Conservation (phyloP, 2,888 invertebrate species). For the Melangyna quadrimaculata region DNA sequence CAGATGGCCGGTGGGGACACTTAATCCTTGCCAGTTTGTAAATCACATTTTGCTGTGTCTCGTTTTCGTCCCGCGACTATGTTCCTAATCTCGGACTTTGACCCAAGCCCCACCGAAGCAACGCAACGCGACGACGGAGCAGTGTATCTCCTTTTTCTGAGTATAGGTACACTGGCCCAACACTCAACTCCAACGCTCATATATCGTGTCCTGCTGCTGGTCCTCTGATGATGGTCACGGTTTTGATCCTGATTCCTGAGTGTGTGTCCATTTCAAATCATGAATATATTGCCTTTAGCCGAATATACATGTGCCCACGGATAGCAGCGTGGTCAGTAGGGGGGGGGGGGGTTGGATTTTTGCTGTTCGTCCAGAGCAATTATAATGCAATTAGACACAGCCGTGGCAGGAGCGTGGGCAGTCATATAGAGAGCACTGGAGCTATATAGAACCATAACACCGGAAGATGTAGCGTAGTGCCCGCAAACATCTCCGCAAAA, state of each 20-base stretch:
- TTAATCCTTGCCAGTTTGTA: slow-evolving; percentile 65
- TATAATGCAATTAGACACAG: slow-evolving; percentile 72
- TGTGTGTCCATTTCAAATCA: slow-evolving; percentile 59
- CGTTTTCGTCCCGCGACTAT: slow-evolving; percentile 1
- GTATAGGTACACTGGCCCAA: slow-evolving; percentile 59
- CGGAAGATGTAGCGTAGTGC: slow-evolving; percentile 62
- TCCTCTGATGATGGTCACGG: neutral
- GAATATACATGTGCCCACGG: neutral
- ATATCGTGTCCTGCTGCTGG: neutral
- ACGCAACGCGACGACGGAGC: neutral
- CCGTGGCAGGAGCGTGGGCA: slow-evolving; percentile 33
- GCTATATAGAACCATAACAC: slow-evolving; percentile 28
- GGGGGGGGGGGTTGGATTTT: slow-evolving; percentile 41
- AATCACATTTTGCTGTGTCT: slow-evolving; percentile 64
- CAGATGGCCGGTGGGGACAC: neutral
- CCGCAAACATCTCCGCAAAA: slow-evolving; percentile 70
- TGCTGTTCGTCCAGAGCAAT: slow-evolving; percentile 66
- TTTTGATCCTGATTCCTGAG: slow-evolving; percentile 12
- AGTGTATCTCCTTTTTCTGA: neutral
- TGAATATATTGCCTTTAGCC: slow-evolving; percentile 42
- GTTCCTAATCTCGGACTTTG: slow-evolving; percentile 66
- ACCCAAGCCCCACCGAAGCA: slow-evolving; percentile 46
- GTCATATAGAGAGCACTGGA: neutral
- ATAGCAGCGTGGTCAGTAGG: neutral
- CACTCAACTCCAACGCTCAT: slow-evolving; percentile 4